Conservation (phyloP, 92 coral and sea anemone genomes). For the Umimayanthus chanpuru region DNA sequence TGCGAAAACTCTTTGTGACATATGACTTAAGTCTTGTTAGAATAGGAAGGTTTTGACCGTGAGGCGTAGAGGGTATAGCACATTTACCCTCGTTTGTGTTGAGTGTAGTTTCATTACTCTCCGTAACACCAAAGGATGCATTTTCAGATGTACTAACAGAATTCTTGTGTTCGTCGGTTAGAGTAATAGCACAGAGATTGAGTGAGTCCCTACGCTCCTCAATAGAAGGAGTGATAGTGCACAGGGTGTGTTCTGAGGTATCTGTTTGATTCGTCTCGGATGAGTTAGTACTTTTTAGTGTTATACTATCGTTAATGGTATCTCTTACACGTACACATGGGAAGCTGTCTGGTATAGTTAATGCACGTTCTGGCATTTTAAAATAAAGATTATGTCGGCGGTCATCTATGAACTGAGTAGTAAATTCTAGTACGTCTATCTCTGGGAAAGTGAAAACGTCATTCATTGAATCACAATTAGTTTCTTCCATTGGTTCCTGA, state of each 20-base stretch:
- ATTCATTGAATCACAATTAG: too few relatives aligned
- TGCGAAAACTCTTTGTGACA: slow-evolving; percentile 23
- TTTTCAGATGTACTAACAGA: neutral
- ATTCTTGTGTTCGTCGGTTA: slow-evolving; percentile 18
- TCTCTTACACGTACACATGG: too few relatives aligned
- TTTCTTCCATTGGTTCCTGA: too few relatives aligned
- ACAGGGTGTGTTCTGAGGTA: slow-evolving; percentile 14
- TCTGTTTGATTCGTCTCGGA: slow-evolving; percentile 12
- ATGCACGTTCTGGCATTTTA: too few relatives aligned
- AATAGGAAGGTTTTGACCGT: slow-evolving; percentile 11
- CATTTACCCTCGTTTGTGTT: slow-evolving; percentile 4
- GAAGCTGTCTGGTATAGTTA: too few relatives aligned
- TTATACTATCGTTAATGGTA: too few relatives aligned
- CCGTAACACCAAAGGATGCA: slow-evolving; percentile 19
- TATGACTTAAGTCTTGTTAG: slow-evolving; percentile 13
- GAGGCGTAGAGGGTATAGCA: slow-evolving; percentile 14
- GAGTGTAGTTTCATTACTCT: slow-evolving; percentile 17
- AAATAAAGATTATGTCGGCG: too few relatives aligned
- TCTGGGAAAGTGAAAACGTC: too few relatives aligned
- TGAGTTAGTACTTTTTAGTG: too few relatives aligned
- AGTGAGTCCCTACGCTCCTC: slow-evolving; percentile 15
- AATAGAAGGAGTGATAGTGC: slow-evolving; percentile 10
- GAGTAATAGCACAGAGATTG: slow-evolving; percentile 12
- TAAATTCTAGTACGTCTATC: too few relatives aligned
- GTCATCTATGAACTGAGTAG: too few relatives aligned